These are phyloP conservation scores for Anaspis maculata DNA, from an alignment of 2,888 invertebrate species.

Conservation along the genomic window DNA sequence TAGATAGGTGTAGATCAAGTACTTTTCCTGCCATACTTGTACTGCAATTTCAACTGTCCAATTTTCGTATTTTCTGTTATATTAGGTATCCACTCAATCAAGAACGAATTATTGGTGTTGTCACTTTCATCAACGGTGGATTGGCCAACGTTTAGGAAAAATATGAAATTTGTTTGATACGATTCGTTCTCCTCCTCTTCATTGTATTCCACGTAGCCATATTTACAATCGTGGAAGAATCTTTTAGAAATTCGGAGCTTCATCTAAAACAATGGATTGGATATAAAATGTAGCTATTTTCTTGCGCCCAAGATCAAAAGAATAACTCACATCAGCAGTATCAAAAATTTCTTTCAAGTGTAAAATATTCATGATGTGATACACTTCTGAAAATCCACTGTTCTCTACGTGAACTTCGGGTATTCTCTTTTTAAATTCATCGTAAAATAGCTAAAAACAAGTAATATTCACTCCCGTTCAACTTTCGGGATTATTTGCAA, in stretches of 20 bases:
- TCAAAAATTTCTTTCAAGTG: constrained; percentile 69
- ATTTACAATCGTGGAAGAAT: constrained; percentile 54
- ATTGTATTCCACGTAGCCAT: constrained; percentile 43
- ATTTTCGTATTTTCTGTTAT: constrained; percentile 59
- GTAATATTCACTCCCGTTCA: constrained; percentile 1
- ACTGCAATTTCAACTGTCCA: constrained; percentile 63
- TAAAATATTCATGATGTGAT: constrained; percentile 62
- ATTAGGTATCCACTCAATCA: constrained; percentile 71
- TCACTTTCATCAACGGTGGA: constrained; percentile 39
- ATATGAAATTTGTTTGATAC: constrained; percentile 27
- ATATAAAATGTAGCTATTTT: neutral
- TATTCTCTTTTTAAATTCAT: constrained; percentile 62
- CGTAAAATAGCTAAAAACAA: constrained; percentile 54
- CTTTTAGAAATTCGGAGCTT: constrained; percentile 55
- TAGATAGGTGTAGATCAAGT: constrained; percentile 21
- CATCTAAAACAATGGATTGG: constrained; percentile 45
- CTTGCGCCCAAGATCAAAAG: too few relatives aligned
- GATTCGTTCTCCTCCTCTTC: constrained; percentile 32
- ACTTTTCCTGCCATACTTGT: constrained; percentile 58
- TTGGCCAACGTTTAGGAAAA: constrained; percentile 45
- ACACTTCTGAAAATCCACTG: constrained; percentile 51
- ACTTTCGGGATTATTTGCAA: too few relatives aligned
- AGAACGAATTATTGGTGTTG: constrained; percentile 50
- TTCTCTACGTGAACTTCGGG: constrained; percentile 54
- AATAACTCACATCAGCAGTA: constrained; percentile 49